Evolutionary conservation across 2,797 vertebrate genomes (phyloP).

Genomic region (Octomys mimax): DNA sequence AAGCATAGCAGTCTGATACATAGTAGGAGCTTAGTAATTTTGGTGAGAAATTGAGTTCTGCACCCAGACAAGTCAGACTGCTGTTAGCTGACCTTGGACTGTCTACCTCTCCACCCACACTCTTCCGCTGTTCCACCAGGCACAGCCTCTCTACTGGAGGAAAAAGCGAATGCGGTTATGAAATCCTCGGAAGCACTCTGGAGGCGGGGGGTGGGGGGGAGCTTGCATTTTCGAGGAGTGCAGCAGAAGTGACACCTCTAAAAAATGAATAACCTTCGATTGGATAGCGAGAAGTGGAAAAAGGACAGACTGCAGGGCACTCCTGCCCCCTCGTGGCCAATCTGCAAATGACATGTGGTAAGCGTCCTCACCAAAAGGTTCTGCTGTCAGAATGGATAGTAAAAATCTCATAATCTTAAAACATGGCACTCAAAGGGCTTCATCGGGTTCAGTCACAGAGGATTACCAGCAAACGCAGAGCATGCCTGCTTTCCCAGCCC

Average conservation of each 20-base stretch:
- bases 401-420: slow-evolving; percentile 46
- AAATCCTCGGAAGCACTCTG: background rate
- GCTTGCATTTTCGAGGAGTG: slow-evolving; percentile 21
- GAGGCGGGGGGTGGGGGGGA: background rate
- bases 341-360: background rate
- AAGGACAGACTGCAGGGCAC: background rate
- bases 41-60: background rate
- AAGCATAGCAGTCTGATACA: background rate
- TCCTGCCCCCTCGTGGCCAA: slow-evolving; percentile 66
- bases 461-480: background rate
- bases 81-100: background rate
- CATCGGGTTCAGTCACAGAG: background rate
- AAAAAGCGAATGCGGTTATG: background rate
- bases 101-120: background rate
- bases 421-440: background rate
- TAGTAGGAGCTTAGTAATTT: background rate
- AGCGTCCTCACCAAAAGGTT: background rate
- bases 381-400: background rate
- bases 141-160: background rate
- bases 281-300: rapidly evolving
- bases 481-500: background rate
- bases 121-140: background rate
- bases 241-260: background rate
- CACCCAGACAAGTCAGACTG: background rate
- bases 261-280: background rate